Evolutionary conservation across 2,888 invertebrate species (phyloP).

Genomic region (Lamellibrachia columna): DNA sequence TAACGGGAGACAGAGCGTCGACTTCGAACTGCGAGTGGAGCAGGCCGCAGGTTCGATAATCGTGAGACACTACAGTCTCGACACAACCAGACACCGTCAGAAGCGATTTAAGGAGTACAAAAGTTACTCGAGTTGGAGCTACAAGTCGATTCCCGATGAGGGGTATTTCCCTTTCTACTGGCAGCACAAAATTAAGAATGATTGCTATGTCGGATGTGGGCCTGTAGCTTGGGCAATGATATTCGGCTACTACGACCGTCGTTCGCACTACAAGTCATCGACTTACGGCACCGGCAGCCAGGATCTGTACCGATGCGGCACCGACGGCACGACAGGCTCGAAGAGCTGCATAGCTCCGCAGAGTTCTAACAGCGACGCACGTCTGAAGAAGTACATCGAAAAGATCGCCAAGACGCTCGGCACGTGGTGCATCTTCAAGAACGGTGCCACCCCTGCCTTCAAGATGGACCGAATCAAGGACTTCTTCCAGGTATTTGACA

Average conservation of each 20-base stretch:
- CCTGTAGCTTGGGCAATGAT: background rate
- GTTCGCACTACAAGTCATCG: conserved; percentile 26
- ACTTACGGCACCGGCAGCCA: conserved; percentile 25
- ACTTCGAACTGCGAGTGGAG: background rate
- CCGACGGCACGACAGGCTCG: conserved; percentile 31
- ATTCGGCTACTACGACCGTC: conserved; percentile 30
- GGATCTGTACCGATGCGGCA: conserved; percentile 33
- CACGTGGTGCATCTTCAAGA: background rate
- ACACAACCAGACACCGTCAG: background rate
- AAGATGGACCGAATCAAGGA: conserved; percentile 31
- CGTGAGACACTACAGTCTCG: conserved; percentile 5
- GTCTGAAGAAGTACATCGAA: conserved; percentile 22
- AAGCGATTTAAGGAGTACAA: conserved; percentile 1
- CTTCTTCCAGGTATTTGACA: conserved; percentile 31
- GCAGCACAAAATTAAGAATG: background rate
- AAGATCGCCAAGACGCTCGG: background rate
- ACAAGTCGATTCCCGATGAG: background rate
- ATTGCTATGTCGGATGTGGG: background rate
- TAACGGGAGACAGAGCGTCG: background rate
- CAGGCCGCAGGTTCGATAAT: background rate
- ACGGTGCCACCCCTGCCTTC: conserved; percentile 7
- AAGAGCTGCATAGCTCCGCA: conserved; percentile 31
- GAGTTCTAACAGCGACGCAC: background rate
- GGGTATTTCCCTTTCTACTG: background rate
- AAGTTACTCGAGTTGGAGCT: background rate